Evolutionary conservation across 2,113 vertebrate species (phyloP).

Genomic region (Uria lomvia): DNA sequence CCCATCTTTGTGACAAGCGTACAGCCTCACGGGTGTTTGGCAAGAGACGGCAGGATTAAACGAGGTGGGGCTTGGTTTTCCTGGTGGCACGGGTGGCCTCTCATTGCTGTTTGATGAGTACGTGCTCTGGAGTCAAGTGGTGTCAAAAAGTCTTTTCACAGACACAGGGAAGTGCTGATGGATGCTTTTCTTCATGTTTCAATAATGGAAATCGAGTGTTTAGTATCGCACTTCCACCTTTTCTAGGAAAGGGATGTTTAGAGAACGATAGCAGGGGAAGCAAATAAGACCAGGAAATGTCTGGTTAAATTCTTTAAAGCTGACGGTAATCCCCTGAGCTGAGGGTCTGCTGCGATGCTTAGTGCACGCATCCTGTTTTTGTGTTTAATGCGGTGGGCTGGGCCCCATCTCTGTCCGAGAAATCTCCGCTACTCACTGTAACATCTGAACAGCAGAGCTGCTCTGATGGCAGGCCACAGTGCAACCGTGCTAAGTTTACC

Average conservation of each 20-base stretch:
- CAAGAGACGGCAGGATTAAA: slow-evolving; percentile 93
- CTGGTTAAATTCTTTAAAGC: slow-evolving; percentile 13
- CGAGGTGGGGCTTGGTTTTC: slow-evolving; percentile 76
- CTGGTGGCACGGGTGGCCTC: background rate
- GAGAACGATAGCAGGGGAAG: background rate
- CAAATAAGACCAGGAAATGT: background rate
- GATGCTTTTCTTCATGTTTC: background rate
- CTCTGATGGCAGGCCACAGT: background rate
- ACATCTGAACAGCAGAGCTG: background rate
- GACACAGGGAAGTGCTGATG: background rate
- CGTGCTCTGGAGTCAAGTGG: background rate
- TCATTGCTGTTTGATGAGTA: background rate
- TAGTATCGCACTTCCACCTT: background rate
- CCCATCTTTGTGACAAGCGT: slow-evolving; percentile 98
- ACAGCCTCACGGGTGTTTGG: slow-evolving; percentile 93
- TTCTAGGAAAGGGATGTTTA: slow-evolving; percentile 30
- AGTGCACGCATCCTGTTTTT: background rate
- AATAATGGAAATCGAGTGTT: background rate
- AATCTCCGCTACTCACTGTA: background rate
- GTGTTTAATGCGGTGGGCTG: background rate
- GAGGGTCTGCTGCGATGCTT: background rate
- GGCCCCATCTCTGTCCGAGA: background rate
- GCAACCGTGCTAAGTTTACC: background rate
- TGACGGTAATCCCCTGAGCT: background rate
- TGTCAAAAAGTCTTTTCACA: background rate